Percentiles rank a stretch among this genome's conserved stretches.
Evolutionary conservation across 2,888 invertebrate species (phyloP).

Genomic region (Empis stercorea): DNA sequence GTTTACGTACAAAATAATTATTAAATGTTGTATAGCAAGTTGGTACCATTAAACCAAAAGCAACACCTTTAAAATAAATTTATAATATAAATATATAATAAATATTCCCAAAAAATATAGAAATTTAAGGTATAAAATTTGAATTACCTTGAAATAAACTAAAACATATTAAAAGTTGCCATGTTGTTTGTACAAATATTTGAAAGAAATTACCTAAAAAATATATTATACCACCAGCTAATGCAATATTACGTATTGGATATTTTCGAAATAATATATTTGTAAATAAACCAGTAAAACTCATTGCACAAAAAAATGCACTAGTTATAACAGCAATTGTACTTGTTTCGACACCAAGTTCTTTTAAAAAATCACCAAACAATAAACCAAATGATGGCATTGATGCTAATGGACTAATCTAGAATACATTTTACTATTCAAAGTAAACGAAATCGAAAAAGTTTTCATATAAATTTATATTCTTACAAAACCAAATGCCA

Average conservation of each 20-base stretch:
- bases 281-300: slow-evolving; percentile 48
- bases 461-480: slow-evolving; percentile 2
- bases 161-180: slow-evolving; percentile 50
- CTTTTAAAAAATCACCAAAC: slow-evolving; percentile 54
- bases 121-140: not conserved
- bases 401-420: slow-evolving; percentile 56
- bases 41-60: slow-evolving; percentile 60
- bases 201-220: slow-evolving; percentile 47
- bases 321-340: slow-evolving; percentile 58
- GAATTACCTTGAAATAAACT: slow-evolving; percentile 41
- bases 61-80: slow-evolving; percentile 42
- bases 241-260: slow-evolving; percentile 51
- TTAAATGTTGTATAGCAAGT: slow-evolving; percentile 62
- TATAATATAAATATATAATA: slow-evolving; percentile 11
- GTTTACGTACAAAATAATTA: slow-evolving; percentile 54
- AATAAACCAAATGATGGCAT: slow-evolving; percentile 56
- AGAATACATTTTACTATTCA: no score
- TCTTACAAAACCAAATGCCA: slow-evolving; percentile 64
- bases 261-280: slow-evolving; percentile 53
- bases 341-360: slow-evolving; percentile 52
- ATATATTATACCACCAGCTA: slow-evolving; percentile 50
- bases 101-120: not conserved
- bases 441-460: no score
- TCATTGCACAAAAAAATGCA: slow-evolving; percentile 42
- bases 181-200: slow-evolving; percentile 48